phyloP scores from a whole-genome alignment of 2,888 invertebrate genomes.

The Epinotia nisella region DNA sequence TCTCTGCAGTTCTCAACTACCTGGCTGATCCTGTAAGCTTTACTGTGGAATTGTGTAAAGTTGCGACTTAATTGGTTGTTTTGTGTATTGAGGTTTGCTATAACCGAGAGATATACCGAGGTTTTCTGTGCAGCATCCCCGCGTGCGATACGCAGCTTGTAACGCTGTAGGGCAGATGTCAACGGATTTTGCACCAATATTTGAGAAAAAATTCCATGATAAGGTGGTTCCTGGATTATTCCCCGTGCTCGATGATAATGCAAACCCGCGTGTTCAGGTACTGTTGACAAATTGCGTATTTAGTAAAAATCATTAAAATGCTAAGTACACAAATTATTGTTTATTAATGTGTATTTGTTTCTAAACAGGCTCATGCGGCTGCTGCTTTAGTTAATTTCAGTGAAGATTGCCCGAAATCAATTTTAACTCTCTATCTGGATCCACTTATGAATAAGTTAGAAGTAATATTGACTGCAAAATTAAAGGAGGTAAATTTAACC shows the following conservation, averaged over 20 bases:
- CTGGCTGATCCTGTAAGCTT: slow-evolving; percentile 91
- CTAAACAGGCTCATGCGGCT: slow-evolving; percentile 89
- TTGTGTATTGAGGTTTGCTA: not conserved
- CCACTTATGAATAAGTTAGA: slow-evolving; percentile 96
- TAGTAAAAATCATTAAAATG: not conserved
- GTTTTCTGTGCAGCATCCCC: slow-evolving; percentile 88
- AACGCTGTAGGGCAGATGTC: slow-evolving; percentile 99
- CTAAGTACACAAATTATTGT: not conserved
- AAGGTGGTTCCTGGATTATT: slow-evolving; percentile 97
- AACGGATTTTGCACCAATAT: slow-evolving; percentile 98
- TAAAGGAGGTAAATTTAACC: slow-evolving; percentile 89
- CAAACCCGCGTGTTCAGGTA: slow-evolving; percentile 96
- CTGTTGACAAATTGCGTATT: slow-evolving; percentile 54
- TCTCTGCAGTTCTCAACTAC: slow-evolving; percentile 94
- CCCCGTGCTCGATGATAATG: slow-evolving; percentile 94
- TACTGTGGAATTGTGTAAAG: slow-evolving; percentile 8
- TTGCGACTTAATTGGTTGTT: slow-evolving; percentile 4
- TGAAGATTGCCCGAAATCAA: slow-evolving; percentile 98
- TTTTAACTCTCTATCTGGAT: slow-evolving; percentile 95
- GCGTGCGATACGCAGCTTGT: slow-evolving; percentile 98
- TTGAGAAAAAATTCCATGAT: slow-evolving; percentile 99
- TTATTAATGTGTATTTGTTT: slow-evolving; percentile 19
- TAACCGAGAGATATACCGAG: not conserved
- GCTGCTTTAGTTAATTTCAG: slow-evolving; percentile 99
- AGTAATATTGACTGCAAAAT: slow-evolving; percentile 94